Evolutionary conservation across 1,140 invertebrate genomes (phyloP).

Genomic region (Choristoneura fumiferana): DNA sequence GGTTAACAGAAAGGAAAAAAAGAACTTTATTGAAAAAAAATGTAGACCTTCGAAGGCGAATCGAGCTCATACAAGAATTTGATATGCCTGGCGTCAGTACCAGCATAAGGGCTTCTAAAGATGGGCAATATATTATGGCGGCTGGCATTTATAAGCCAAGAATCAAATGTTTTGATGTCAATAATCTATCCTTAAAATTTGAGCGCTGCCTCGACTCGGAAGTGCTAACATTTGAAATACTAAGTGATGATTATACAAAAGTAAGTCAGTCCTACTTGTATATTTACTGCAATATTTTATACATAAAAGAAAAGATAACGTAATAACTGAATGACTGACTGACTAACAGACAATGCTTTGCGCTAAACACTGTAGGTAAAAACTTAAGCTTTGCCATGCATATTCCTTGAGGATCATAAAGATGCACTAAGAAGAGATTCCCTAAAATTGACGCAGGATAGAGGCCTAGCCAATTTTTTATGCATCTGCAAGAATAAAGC

Average conservation of each 20-base stretch:
- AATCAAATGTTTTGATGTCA: conserved; percentile 97
- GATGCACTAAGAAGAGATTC: too few relatives aligned
- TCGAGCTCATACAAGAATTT: conserved; percentile 99
- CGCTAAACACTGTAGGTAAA: too few relatives aligned
- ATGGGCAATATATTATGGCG: conserved; percentile 95
- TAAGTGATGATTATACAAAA: conserved; percentile 94
- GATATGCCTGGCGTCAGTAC: conserved; percentile 98
- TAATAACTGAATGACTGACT: too few relatives aligned
- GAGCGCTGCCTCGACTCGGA: conserved; percentile 99
- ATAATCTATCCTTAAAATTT: conserved; percentile 98
- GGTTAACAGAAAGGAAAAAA: conserved; percentile 95
- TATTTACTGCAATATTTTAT: too few relatives aligned
- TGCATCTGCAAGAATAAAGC: too few relatives aligned
- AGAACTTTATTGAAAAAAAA: conserved; percentile 93
- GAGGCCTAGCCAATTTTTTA: too few relatives aligned
- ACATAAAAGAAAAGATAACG: too few relatives aligned
- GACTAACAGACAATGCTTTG: too few relatives aligned
- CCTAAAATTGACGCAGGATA: too few relatives aligned
- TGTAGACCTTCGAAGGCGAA: conserved; percentile 92
- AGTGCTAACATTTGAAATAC: conserved; percentile 91
- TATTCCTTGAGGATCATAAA: too few relatives aligned
- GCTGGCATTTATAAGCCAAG: conserved; percentile 98
- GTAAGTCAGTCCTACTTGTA: conserved; percentile 68
- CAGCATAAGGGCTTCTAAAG: conserved; percentile 90
- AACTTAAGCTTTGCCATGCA: too few relatives aligned